Conservation (phyloP, 2,113 vertebrate species). For the Acrocephalus arundinaceus region DNA sequence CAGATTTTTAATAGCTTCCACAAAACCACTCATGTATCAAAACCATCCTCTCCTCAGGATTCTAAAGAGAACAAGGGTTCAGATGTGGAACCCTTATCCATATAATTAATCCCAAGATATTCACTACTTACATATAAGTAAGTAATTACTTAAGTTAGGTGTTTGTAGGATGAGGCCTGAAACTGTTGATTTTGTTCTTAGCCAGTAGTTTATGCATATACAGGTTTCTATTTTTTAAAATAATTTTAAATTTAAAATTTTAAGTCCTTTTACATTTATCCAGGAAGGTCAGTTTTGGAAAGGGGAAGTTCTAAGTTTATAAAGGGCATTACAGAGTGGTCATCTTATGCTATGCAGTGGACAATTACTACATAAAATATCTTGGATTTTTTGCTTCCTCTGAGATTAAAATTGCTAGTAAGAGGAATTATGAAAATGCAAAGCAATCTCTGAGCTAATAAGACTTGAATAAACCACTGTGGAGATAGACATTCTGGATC, state of each 20-base stretch:
- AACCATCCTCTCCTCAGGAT: not conserved
- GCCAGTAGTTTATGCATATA: not conserved
- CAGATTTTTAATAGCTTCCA: not conserved
- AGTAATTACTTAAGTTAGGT: not conserved
- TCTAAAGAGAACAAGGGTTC: not conserved
- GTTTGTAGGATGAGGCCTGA: not conserved
- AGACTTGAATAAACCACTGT: conserved; percentile 22
- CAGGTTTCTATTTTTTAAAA: not conserved
- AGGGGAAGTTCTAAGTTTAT: not conserved
- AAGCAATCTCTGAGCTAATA: not conserved
- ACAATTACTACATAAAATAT: not conserved
- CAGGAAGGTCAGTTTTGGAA: not conserved
- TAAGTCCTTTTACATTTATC: not conserved
- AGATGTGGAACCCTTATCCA: not conserved
- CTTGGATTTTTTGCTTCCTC: not conserved
- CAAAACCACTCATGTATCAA: not conserved
- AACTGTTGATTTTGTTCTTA: not conserved
- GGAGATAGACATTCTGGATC: conserved; percentile 33
- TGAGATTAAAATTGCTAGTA: conserved; percentile 6
- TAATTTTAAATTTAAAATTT: not conserved
- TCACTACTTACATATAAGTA: not conserved
- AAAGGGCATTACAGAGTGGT: not conserved
- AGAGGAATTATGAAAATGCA: not conserved
- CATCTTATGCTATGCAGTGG: not conserved
- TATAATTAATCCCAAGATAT: not conserved